A percentile compares a stretch with the other conserved stretches of the same genome.
These are phyloP conservation scores for Pelecanus crispus DNA, from an alignment of 2,113 vertebrate genomes.

Conservation along the genomic window DNA sequence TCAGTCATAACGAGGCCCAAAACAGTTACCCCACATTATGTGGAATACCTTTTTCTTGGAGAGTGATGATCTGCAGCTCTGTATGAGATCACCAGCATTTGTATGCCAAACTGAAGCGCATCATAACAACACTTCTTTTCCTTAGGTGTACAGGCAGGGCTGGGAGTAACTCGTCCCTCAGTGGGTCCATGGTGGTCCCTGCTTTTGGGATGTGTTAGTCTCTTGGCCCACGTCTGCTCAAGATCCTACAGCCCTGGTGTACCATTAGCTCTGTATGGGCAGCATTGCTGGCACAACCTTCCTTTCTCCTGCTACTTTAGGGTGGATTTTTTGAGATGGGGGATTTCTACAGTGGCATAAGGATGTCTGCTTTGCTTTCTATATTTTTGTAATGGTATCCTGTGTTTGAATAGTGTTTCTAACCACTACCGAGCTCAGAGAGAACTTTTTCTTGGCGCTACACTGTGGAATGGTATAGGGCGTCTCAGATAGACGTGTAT, in stretches of 20 bases:
- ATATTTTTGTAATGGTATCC: background rate
- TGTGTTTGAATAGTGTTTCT: background rate
- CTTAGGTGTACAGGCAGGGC: accelerated
- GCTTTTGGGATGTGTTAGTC: background rate
- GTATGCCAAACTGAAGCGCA: background rate
- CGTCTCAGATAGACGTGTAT: background rate
- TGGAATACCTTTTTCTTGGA: background rate
- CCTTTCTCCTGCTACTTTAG: background rate
- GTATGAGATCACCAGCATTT: background rate
- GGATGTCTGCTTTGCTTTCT: background rate
- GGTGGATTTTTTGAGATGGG: background rate
- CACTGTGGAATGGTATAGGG: background rate
- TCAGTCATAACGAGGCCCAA: background rate
- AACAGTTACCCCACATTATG: background rate
- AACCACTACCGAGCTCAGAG: background rate
- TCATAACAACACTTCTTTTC: background rate
- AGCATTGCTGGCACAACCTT: background rate
- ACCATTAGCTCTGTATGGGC: background rate
- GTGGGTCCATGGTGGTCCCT: accelerated
- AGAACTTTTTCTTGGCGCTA: background rate
- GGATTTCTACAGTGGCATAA: background rate
- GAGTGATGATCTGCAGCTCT: background rate
- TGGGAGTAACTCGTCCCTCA: background rate
- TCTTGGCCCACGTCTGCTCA: accelerated
- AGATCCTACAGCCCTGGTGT: background rate